Evolutionary conservation across 2,113 vertebrate species (phyloP), one percentile per base, ranked within the genome.

Genomic region (Nothoprocta pentlandii): DNA sequence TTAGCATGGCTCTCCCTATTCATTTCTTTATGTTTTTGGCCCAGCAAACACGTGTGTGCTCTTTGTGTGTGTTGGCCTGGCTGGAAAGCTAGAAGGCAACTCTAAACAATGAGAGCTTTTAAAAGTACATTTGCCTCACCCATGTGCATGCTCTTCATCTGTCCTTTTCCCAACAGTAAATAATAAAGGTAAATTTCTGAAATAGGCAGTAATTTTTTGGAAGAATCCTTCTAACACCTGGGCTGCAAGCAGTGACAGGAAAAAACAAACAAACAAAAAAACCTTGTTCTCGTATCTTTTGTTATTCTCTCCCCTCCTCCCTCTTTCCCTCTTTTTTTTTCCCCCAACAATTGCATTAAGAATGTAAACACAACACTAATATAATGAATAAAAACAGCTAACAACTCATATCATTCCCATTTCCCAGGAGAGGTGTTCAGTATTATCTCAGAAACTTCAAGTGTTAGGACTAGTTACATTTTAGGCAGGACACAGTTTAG

Each of bases 241-340:
- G 67, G 41, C 58, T 67, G 26, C 69, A 80, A 66, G 58, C 25
- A 84, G 51, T 25, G 69, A n/a, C 42, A 74, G 12, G 23, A 84
- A 22, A 46, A 39, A 39, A 39, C 36, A 39, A 39, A 8, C 36
- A 39, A 39, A 39, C 8, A 39, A 39, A 39, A 82, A n/a, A 30
- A 78, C 5, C 4, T 76, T 0, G 0, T 93, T 83, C 22, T 80
- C 17, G 9, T 70, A 0, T 23, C n/a, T 88, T 19, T 63, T 62
- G 22, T 80, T 86, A 25, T 68, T 86, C 4, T 8, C 46, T 85
- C 41, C 19, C 12, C 86, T 5, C 3, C 32, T 61, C 26, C 30
- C 59, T 4, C 3, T 4, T 5, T 1, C 2, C 21, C 16, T 7
- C 2, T 7, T 19, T n/a, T 26, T n/a, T 15, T 25, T 12, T 12